Base-by-base conservation (phyloP, 2,113 vertebrate species). In the Tinamus guttatus region DNA sequence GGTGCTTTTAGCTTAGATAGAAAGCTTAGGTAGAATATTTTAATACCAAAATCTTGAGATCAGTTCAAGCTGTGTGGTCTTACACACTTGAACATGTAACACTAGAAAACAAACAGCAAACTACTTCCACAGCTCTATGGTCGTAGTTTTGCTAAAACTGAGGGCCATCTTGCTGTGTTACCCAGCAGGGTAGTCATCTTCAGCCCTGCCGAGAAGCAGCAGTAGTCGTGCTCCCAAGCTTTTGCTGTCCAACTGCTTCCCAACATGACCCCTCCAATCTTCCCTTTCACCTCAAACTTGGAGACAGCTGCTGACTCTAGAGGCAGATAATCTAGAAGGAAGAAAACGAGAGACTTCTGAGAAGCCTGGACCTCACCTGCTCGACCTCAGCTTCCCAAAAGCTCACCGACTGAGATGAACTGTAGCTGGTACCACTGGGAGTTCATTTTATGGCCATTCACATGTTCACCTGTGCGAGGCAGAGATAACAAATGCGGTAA, bases 281-380 rank as follows among this genome's bases (percentile, higher is more conserved):
- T 73, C 60, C 34, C 93, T 85, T 91, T 67, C 80, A 64, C 63
- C 47, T 38, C 45, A 32, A 81, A 67, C 41, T 77, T 41, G 41
- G 82, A 74, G 56, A 80, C 28, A 78, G 43, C 63, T 85, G 45
- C 51, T 93, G 85, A 90, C 81, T 83, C 43, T 27, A 78, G 52
- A 38, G 43, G 32, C 56, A 95, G 38, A 5, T 68, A 74, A 88
- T 78, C 85, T 88, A 68, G 34, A 91, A 94, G 68, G 34, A 87
- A 89, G 87, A 95, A 82, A 90, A 60, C 7, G 63, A 81, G 91
- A 91, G 40, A 67, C 64, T 92, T 87, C 85, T 87, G 64, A 95
- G 82, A 58, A 74, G 56, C 60, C 78, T 64, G 54, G 77, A 90
- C 36, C 4, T 27, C 79, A 85, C 63, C 54, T 83, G 75, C 34